Percentiles rank a stretch among this genome's conserved stretches.
Evolutionary conservation across 2,113 vertebrate genomes (phyloP).

Genomic region (Machaerirhynchus nigripectus): DNA sequence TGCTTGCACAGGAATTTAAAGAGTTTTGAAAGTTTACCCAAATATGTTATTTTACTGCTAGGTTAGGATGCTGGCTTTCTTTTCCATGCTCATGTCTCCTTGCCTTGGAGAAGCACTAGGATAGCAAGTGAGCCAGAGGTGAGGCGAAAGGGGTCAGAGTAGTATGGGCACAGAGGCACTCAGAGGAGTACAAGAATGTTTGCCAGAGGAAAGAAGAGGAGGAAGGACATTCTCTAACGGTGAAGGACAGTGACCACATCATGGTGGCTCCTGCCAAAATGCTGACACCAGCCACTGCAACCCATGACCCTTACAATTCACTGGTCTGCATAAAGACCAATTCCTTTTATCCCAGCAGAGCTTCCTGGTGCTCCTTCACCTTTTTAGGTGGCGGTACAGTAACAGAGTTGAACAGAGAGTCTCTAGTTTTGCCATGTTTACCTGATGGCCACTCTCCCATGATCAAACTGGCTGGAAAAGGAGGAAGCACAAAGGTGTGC

Average conservation of each 20-base stretch:
- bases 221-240: neutral
- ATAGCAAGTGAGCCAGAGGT: neutral
- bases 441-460: neutral
- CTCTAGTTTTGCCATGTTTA: neutral
- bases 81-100: rapidly evolving
- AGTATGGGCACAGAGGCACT: neutral
- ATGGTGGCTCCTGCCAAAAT: neutral
- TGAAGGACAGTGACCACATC: rapidly evolving
- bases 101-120: neutral
- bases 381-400: neutral
- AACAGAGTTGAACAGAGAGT: neutral
- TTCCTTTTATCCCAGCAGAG: neutral
- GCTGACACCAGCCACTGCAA: neutral
- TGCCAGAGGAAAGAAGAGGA: neutral
- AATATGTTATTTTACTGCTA: neutral
- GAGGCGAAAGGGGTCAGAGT: rapidly evolving
- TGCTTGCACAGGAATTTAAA: neutral
- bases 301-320: rapidly evolving
- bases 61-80: neutral
- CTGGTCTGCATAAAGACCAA: neutral
- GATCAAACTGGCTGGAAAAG: neutral
- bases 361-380: neutral
- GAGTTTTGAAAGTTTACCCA: neutral
- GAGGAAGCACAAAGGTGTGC: neutral
- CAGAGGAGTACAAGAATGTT: neutral